Conservation (phyloP, 2,888 invertebrate species). For the Vannuccia rotundouncinata region DNA sequence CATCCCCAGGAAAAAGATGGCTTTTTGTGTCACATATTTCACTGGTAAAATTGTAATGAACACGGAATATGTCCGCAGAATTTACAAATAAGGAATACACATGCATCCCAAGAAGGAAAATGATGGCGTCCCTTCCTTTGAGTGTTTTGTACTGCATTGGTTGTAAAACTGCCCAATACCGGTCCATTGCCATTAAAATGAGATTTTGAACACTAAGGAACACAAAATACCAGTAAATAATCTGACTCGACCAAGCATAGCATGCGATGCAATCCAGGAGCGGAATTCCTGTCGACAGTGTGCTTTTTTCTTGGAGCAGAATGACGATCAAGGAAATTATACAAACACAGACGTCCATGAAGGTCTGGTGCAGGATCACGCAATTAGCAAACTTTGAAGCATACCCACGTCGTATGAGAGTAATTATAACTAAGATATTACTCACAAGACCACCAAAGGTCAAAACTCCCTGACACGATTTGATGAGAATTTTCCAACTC, state of each 20-base stretch:
- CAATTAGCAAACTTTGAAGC: slow-evolving; percentile 12
- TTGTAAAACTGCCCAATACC: slow-evolving; percentile 23
- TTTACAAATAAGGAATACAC: slow-evolving; percentile 22
- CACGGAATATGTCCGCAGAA: slow-evolving; percentile 2
- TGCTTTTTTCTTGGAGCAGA: not conserved
- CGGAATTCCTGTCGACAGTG: not conserved
- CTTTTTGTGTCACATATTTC: slow-evolving; percentile 24
- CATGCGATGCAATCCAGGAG: not conserved
- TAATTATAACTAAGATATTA: slow-evolving; percentile 21
- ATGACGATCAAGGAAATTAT: slow-evolving; percentile 22
- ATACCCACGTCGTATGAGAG: slow-evolving; percentile 30
- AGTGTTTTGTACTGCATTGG: slow-evolving; percentile 28
- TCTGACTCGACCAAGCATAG: slow-evolving; percentile 16
- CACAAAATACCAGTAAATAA: slow-evolving; percentile 33
- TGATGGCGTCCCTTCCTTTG: not conserved
- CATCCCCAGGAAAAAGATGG: not conserved
- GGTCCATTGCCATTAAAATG: slow-evolving; percentile 23
- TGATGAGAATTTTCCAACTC: not conserved
- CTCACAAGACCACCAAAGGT: not conserved
- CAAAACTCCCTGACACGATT: slow-evolving; percentile 13
- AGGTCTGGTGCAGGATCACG: slow-evolving; percentile 24
- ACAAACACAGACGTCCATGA: slow-evolving; percentile 32
- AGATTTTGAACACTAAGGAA: slow-evolving; percentile 33
- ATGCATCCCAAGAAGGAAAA: slow-evolving; percentile 19
- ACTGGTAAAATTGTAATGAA: not conserved